Base-by-base conservation (phyloP, 2,113 vertebrate genomes). In the Helogale parvula region DNA sequence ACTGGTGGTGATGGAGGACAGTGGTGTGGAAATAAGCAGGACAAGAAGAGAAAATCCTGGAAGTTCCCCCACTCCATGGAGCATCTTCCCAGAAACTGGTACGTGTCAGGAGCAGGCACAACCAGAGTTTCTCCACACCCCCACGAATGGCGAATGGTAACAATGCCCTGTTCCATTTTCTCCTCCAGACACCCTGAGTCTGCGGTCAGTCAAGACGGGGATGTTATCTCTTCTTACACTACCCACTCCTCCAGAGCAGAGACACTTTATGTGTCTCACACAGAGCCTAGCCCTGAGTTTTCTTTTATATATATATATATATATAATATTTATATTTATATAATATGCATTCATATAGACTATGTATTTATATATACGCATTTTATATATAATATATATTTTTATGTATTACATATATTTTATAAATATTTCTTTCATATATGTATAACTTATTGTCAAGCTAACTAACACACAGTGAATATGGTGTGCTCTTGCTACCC, bases 141-240 rank as follows among this genome's bases (percentile, higher is more conserved):
- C 71, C 15, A 1, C n/a, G 14, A 52, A 21, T 5, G 74, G 23
- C n/a, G 12, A 60, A 52, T 1, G 35, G 29, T 54, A 16, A 76
- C 13, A 29, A 60, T 1, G 33, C 17, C 60, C 15, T 21, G 33
- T 23, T 29, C 29, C 77, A 63, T 87, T 27, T 47, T 7, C 52
- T 52, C 14, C 0, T 65, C 47, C 50, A 60, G 38, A 27, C 3
- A 57, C 7, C 52, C 31, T 1, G 19, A 27, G 2, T 21, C 5
- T 0, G 27, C 27, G 57, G 2, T 21, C 5, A 0, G 27, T 31
- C 50, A 38, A 45, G 27, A 41, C 2, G 35, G 66, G 5, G 4
- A 38, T 50, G 0, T 19, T 7, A 17, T 45, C 3, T 72, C 38
- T 83, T 69, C 45, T 16, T 41, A 57, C 1, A 4, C 29, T 33